A percentile compares a stretch with the other conserved stretches of the same genome.
Evolutionary conservation across 2,888 invertebrate genomes (phyloP).

Genomic region (Macroteleia sp.): DNA sequence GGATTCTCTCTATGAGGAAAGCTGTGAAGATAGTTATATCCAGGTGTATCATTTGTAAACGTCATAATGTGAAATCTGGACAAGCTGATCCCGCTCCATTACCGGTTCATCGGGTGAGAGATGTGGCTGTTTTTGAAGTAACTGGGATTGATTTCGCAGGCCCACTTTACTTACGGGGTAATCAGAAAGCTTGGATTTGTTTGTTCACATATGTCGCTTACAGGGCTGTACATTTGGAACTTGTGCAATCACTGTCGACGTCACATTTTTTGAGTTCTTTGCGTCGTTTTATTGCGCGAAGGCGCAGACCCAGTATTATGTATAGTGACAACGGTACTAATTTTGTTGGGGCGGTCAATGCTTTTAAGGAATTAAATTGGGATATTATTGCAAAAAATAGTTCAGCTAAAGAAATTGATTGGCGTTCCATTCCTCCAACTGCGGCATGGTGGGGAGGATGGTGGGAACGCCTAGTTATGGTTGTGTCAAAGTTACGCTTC

Average conservation of each 20-base stretch:
- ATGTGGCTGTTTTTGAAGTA: too few relatives aligned
- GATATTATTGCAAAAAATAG: constrained; percentile 58
- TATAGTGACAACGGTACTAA: constrained; percentile 81
- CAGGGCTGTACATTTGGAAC: constrained; percentile 79
- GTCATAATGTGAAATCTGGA: too few relatives aligned
- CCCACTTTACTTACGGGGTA: too few relatives aligned
- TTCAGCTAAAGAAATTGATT: constrained; percentile 63
- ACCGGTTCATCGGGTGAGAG: too few relatives aligned
- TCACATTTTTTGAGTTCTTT: constrained; percentile 69
- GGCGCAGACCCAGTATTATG: constrained; percentile 70
- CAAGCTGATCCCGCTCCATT: too few relatives aligned
- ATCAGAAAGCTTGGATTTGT: not conserved
- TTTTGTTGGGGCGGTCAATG: constrained; percentile 75
- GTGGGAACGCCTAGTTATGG: constrained; percentile 81
- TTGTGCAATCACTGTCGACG: constrained; percentile 72
- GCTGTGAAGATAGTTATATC: too few relatives aligned
- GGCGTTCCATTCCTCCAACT: constrained; percentile 79
- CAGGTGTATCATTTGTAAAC: too few relatives aligned
- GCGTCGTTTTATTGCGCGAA: constrained; percentile 58
- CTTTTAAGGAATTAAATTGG: constrained; percentile 69
- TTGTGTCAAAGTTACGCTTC: constrained; percentile 77
- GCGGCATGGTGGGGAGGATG: constrained; percentile 83
- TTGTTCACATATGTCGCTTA: constrained; percentile 67
- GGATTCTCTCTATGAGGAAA: too few relatives aligned
- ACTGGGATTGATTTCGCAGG: too few relatives aligned